Evolutionary conservation across 2,797 vertebrate species (phyloP).

Genomic region (Acipenser transmontanus): DNA sequence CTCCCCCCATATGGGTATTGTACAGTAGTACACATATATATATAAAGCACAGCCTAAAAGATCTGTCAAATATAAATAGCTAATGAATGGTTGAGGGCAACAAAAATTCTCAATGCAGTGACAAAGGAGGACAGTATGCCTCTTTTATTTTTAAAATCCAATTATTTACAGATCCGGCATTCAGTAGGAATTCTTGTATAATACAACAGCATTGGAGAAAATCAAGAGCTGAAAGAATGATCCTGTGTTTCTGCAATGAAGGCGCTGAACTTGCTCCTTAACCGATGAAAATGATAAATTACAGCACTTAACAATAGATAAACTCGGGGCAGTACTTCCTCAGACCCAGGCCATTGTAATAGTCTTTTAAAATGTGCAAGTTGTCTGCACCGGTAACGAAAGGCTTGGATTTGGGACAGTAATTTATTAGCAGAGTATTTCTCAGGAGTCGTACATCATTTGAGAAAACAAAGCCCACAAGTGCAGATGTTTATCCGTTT

Average conservation of each 20-base stretch:
- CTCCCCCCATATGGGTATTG: too few species aligned
- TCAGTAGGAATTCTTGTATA: too few species aligned
- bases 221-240: too few species aligned
- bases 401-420: slow-evolving; percentile 47
- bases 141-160: too few species aligned
- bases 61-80: slow-evolving; percentile 29
- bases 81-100: slow-evolving; percentile 47
- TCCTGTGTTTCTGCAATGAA: slow-evolving; percentile 41
- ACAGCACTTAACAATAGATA: slow-evolving; percentile 87
- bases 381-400: slow-evolving; percentile 40
- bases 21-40: too few species aligned
- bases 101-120: slow-evolving; percentile 36
- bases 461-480: slow-evolving; percentile 59
- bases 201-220: too few species aligned
- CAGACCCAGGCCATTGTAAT: slow-evolving; percentile 71
- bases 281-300: slow-evolving; percentile 83
- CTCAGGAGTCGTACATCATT: slow-evolving; percentile 63
- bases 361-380: slow-evolving; percentile 44
- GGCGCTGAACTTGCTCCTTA: slow-evolving; percentile 71
- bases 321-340: slow-evolving; percentile 75
- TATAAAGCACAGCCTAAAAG: too few species aligned
- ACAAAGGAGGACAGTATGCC: slow-evolving; percentile 29
- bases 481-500: slow-evolving; percentile 59
- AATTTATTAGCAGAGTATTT: slow-evolving; percentile 47
- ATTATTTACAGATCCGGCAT: too few species aligned